Percentiles rank a stretch among this genome's conserved stretches.
Evolutionary conservation across 2,113 vertebrate species (phyloP).

Genomic region (Cairina moschata): DNA sequence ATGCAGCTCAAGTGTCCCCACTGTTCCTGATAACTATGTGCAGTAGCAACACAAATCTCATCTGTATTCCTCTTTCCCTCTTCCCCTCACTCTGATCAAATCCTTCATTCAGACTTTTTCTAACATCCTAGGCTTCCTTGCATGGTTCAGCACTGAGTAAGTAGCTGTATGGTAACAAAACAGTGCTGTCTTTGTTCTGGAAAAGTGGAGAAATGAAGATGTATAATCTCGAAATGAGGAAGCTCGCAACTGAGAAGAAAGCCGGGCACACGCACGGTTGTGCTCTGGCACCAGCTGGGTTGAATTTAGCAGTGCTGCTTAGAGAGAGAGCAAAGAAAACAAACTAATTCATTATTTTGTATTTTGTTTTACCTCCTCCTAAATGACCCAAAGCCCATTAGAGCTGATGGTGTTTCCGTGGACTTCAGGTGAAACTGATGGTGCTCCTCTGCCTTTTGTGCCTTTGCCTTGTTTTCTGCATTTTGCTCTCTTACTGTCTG

Average conservation of each 20-base stretch:
- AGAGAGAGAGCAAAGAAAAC: background rate
- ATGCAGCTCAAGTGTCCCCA: background rate
- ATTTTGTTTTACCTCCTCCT: background rate
- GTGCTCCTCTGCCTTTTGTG: background rate
- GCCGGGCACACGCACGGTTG: background rate
- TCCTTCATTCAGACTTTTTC: constrained; percentile 48
- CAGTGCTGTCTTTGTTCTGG: constrained; percentile 47
- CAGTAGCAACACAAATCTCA: background rate
- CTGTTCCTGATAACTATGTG: background rate
- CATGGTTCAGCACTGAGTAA: constrained; percentile 19
- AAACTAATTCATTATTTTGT: background rate
- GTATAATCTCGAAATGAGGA: constrained; percentile 9
- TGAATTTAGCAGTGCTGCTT: background rate
- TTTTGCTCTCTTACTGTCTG: background rate
- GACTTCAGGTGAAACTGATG: background rate
- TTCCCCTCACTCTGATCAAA: constrained; percentile 42
- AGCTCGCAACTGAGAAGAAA: background rate
- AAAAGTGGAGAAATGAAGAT: constrained; percentile 28
- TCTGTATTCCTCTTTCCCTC: background rate
- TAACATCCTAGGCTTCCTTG: constrained; percentile 28
- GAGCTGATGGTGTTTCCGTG: background rate
- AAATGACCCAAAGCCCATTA: background rate
- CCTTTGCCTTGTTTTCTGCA: background rate
- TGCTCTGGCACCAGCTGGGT: background rate
- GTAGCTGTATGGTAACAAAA: constrained; percentile 36